Evolutionary conservation across 92 coral and sea anemone species (phyloP).

Genomic region (Palythoa caribaeorum): DNA sequence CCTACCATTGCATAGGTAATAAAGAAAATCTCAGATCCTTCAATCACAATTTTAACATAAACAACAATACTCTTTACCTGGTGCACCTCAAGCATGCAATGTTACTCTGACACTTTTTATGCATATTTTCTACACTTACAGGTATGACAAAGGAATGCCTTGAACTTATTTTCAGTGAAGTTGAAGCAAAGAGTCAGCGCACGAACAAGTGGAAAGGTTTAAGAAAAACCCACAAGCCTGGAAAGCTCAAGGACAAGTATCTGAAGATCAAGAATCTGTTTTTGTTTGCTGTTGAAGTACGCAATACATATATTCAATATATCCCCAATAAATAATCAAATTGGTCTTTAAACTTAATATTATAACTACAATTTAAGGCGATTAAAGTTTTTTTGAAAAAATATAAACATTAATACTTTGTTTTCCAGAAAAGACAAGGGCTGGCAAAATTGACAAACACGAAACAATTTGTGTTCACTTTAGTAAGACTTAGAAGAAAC

Average conservation of each 20-base stretch:
- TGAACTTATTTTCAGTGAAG: conserved; percentile 60
- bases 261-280: conserved; percentile 42
- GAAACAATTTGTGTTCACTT: conserved; percentile 83
- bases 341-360: conserved; percentile 34
- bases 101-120: conserved; percentile 29
- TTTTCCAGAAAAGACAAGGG: conserved; percentile 64
- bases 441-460: conserved; percentile 64
- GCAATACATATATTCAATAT: conserved; percentile 19
- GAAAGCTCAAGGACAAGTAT: conserved; percentile 68
- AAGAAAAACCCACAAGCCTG: conserved; percentile 58
- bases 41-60: conserved; percentile 28
- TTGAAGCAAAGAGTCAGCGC: conserved; percentile 60
- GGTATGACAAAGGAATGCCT: conserved; percentile 72
- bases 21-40: conserved; percentile 28
- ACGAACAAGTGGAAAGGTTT: conserved; percentile 71
- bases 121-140: conserved; percentile 15
- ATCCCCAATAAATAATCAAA: conserved; percentile 8
- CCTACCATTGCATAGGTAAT: conserved; percentile 60
- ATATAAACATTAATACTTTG: conserved; percentile 32
- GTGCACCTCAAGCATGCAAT: conserved; percentile 29
- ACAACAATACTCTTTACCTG: conserved; percentile 10
- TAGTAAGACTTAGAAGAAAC: conserved; percentile 68
- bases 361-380: conserved; percentile 24
- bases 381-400: conserved; percentile 10
- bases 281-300: conserved; percentile 22